Base-by-base conservation (phyloP, 2,888 invertebrate species). In the Nomada ferruginata region DNA sequence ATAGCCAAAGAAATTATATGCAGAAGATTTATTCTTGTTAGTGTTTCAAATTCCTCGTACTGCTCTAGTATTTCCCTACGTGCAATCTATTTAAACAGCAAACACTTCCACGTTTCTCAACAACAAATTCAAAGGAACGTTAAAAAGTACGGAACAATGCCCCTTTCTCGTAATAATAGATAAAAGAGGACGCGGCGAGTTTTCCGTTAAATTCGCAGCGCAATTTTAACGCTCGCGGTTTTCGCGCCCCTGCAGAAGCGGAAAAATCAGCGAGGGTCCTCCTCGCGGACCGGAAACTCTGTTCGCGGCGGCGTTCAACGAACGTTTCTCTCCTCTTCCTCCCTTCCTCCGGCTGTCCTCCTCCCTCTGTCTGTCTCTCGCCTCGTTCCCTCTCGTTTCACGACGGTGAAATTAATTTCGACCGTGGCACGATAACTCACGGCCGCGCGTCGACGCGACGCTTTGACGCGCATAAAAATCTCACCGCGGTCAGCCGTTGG, bases 401-500 rank as follows among this genome's bases (percentile, higher is more conserved):
- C 76, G 69, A 61, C 78, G 71, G 59, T 50, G 64, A 87, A 90
- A 90, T 90, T 90, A 90, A 90, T 90, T 90, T 89, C 85, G 84
- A 72, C 80, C 82, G 75, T 75, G 73, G 80, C 85, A 86, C 86
- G 89, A 90, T 90, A 90, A 90, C 89, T 90, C 90, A 90, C 86
- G 85, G 76, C 76, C 83, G 72, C 85, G 73, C 84, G 89, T 89
- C 89, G 84, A 86, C 90, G 89, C 89, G 83, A 87, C 90, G 89
- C 90, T 90, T 90, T 90, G 90, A 90, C 87, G 89, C 79, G 77
- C 85, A 76, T 87, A 89, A 88, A 87, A 89, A 89, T 88, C 87
- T 86, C 87, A 64, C 79, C 78, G 87, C 85, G 87, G 87, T 79
- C 83, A 78, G 63, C 68, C 61, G 77, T 71, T 61, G 79, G 79